Evolutionary conservation across 1,140 invertebrate genomes (phyloP), one percentile per base, ranked within the genome.

Genomic region (Trichonephila inaurata): DNA sequence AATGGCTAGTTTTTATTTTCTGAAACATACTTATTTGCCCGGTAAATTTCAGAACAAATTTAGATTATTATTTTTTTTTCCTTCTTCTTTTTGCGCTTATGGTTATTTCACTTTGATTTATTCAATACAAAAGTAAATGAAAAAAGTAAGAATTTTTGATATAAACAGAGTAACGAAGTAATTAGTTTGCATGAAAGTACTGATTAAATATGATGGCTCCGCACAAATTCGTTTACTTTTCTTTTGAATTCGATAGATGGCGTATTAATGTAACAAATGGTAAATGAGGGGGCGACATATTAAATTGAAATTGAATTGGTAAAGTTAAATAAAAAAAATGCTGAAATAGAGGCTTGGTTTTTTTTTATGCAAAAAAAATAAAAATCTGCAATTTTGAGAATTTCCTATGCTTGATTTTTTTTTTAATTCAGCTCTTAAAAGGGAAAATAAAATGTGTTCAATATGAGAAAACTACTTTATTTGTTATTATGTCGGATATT

Each of bases 51-150:
- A 6, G n/a, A 85, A 14, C 58, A 85, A 61, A 85, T 85, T 85
- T 85, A 60, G 83, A 85, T 21, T 60, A 85, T 85, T 21, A 85
- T 85, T 85, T 85, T 7, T 83, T 61, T 60, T 33, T 24, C n/a
- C 18, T 24, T 58, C 24, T n/a, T 51, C 2, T 60, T 7, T 33
- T 28, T 77, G 7, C 18, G 16, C 21, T 18, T 21, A 19, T 28
- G 72, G 72, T 40, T 77, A 33, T 77, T 40, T 33, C 28, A 14
- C 18, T 77, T 77, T 40, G 72, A 77, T 77, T 77, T 40, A 33
- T 77, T 33, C 72, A 77, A 40, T 40, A 33, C 72, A 77, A 40
- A 40, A 19, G 24, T 77, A 77, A 77, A 77, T 77, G 72, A 77
- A 18, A 28, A 33, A 40, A 33, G 28, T 77, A 16, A 12, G 72